Percentiles rank a stretch among this genome's conserved stretches.
These are phyloP conservation scores for Lysandra coridon DNA, from an alignment of 2,888 invertebrate genomes.

Conservation along the genomic window DNA sequence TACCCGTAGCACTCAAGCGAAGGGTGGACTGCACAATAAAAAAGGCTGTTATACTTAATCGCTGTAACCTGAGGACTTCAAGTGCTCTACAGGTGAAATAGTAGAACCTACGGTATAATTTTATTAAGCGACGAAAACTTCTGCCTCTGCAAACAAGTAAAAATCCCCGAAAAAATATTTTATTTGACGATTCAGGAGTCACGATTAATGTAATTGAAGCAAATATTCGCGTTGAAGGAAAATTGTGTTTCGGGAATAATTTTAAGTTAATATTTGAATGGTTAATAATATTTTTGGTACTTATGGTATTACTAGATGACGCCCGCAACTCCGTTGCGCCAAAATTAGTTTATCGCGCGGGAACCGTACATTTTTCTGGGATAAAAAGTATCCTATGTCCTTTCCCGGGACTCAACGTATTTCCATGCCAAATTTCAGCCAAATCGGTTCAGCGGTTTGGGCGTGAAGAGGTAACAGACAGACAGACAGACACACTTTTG, in stretches of 20 bases:
- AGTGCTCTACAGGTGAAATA: conserved; percentile 13
- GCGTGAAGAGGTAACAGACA: too few species aligned
- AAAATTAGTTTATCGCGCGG: too few species aligned
- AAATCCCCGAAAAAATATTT: background rate
- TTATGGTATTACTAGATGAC: background rate
- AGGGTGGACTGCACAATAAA: conserved; percentile 8
- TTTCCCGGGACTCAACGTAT: too few species aligned
- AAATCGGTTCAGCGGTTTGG: too few species aligned
- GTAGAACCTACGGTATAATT: conserved; percentile 6
- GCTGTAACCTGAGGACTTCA: background rate
- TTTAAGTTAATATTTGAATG: background rate
- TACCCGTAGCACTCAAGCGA: background rate
- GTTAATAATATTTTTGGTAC: background rate
- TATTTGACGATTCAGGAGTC: conserved; percentile 8
- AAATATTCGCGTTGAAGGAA: background rate
- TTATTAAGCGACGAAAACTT: background rate
- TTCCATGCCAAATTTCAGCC: too few species aligned
- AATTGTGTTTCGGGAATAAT: background rate
- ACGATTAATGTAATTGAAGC: background rate
- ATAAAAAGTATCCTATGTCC: too few species aligned
- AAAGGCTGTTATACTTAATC: conserved; percentile 1
- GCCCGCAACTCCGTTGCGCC: too few species aligned
- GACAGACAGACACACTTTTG: too few species aligned
- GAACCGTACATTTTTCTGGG: too few species aligned
- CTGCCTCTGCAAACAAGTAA: background rate